Evolutionary conservation across 1,140 invertebrate genomes (phyloP).

Genomic region (Araneus ventricosus): DNA sequence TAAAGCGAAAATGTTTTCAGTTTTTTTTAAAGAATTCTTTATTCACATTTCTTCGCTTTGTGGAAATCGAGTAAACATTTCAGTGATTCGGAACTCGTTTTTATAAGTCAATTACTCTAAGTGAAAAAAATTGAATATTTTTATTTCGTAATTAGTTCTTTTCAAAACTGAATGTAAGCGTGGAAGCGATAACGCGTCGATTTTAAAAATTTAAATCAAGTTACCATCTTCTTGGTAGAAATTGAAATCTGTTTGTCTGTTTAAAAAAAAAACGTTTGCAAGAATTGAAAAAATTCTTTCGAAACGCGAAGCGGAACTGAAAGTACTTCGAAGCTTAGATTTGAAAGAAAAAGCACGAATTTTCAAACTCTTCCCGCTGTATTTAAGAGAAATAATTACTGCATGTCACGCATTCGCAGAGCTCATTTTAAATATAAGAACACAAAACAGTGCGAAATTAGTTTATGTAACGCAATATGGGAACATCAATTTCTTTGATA

Average conservation of each 20-base stretch:
- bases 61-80: no score
- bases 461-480: not conserved
- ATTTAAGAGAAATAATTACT: not conserved
- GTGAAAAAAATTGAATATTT: no score
- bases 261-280: not conserved
- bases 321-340: not conserved
- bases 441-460: not conserved
- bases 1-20: no score
- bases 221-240: not conserved
- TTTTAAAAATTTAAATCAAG: no score
- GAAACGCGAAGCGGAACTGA: not conserved
- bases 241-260: not conserved
- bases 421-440: not conserved
- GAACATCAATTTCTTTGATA: not conserved
- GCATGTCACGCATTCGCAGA: not conserved
- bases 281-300: not conserved
- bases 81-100: no score
- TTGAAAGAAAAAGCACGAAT: not conserved
- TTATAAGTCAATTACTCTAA: no score
- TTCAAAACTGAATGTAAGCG: no score
- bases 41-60: no score
- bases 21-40: no score
- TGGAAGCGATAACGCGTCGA: no score
- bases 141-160: no score
- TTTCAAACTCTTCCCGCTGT: not conserved